Conservation (phyloP, 2,888 invertebrate genomes). For the Nebria salina region DNA sequence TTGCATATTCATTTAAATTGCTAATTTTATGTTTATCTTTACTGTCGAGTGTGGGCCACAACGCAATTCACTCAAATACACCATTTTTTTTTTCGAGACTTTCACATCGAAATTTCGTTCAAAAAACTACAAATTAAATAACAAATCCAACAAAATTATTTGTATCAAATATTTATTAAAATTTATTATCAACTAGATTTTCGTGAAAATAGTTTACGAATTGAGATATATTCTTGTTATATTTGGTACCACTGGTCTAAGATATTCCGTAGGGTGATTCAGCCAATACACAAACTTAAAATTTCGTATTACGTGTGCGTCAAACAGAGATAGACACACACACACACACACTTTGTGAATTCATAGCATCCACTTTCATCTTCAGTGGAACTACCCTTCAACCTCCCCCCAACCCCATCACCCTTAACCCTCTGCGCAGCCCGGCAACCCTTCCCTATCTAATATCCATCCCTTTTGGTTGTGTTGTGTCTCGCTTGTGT, state of each 20-base stretch:
- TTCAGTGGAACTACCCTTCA: background rate
- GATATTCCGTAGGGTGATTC: background rate
- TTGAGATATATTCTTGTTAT: background rate
- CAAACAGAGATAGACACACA: background rate
- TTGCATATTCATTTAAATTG: conserved; percentile 42
- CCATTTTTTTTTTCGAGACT: background rate
- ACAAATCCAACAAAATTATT: too few species aligned
- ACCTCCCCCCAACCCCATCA: background rate
- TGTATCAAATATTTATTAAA: too few species aligned
- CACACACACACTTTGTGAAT: background rate
- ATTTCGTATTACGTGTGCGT: background rate
- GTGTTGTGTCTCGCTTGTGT: too few species aligned
- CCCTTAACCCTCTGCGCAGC: background rate
- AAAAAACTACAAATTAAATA: too few species aligned
- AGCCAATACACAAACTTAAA: background rate
- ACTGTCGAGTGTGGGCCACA: conserved; percentile 30
- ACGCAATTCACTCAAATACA: background rate
- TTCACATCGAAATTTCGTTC: background rate
- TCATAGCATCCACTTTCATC: background rate
- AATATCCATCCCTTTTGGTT: background rate
- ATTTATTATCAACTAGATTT: too few species aligned
- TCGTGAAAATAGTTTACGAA: too few species aligned
- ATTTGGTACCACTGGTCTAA: background rate
- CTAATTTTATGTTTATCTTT: conserved; percentile 40
- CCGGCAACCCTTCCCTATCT: background rate